Base-by-base conservation (phyloP, 64 coral and sea anemone species). In the Stichodactyla mertensii region DNA sequence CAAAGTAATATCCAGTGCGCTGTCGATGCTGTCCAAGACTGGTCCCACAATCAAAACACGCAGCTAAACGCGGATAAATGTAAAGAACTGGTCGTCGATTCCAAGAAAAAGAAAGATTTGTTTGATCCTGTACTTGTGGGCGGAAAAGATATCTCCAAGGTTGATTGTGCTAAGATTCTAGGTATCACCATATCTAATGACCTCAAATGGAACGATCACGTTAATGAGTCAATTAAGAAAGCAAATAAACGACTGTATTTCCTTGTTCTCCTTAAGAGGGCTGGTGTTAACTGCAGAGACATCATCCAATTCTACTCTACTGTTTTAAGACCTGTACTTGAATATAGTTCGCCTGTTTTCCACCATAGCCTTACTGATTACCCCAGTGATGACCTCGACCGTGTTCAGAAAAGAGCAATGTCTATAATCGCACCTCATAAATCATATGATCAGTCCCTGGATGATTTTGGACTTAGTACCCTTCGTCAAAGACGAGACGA, bases 161-260 rank as follows among this genome's bases (percentile, higher is more conserved):
- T 58, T 15, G 9, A 58, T 0, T 11, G 15, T 58, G 57, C 57
- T 58, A 58, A 58, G 57, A 58, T 58, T 15, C 3, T 58, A 58
- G 57, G 57, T 58, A 0, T 58, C 8, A 58, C 57, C 15, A 58
- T 58, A 58, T 87, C 85, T 67, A 55, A 67, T 87, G 52, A 87
- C 26, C 52, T 87, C 13, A 52, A 16, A n/a, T 87, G 86, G 86
- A 88, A 88, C 54, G n/a, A 57, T 53, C 87, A 88, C 55, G 58
- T 88, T 6, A 55, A 11, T 16, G 87, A 88, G 26, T 23, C 14
- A 12, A 88, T 88, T 20, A 89, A 62, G 14, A 89, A 89, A 67
- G 79, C 79, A 69, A 89, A 89, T 18, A 89, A 89, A 36, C 24
- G 88, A 10, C 0, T 89, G 54, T 89, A 83, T 26, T 83, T 89